These are phyloP conservation scores for Elephas maximus DNA, from an alignment of 2,113 vertebrate genomes.

Conservation along the genomic window DNA sequence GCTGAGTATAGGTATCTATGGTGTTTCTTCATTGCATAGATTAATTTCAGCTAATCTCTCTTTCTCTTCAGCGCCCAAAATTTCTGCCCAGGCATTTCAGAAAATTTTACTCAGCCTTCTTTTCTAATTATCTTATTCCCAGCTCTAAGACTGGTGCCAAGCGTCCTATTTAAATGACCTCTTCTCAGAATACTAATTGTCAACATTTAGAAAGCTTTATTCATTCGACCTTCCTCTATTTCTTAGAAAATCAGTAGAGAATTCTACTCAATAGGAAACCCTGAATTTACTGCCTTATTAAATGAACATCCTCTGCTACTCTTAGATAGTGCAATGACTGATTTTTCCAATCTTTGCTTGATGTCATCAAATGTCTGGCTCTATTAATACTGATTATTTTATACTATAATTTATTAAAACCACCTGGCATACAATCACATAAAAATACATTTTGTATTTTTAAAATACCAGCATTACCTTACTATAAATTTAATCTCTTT, in stretches of 20 bases:
- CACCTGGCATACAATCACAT: background rate
- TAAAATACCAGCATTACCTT: constrained; percentile 2
- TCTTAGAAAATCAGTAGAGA: constrained; percentile 34
- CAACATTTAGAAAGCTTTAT: constrained; percentile 9
- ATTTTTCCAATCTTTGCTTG: constrained; percentile 27
- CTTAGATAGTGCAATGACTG: background rate
- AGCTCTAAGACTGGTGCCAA: background rate
- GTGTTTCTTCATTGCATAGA: background rate
- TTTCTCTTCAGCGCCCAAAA: background rate
- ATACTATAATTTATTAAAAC: background rate
- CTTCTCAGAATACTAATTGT: constrained; percentile 37
- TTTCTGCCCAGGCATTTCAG: background rate
- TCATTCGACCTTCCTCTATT: background rate
- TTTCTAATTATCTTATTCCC: constrained; percentile 8
- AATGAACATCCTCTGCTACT: background rate
- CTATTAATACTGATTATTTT: constrained; percentile 43
- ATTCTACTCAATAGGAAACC: background rate
- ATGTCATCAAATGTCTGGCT: background rate
- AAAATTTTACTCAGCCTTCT: constrained; percentile 49
- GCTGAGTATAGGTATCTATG: background rate
- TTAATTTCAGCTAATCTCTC: background rate
- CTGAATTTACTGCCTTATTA: background rate
- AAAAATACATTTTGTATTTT: constrained; percentile 35
- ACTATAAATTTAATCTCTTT: background rate
- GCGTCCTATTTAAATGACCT: background rate